A percentile compares a stretch with the other conserved stretches of the same genome.
Evolutionary conservation across 2,113 vertebrate genomes (phyloP).

Genomic region (Maccullochella peelii): DNA sequence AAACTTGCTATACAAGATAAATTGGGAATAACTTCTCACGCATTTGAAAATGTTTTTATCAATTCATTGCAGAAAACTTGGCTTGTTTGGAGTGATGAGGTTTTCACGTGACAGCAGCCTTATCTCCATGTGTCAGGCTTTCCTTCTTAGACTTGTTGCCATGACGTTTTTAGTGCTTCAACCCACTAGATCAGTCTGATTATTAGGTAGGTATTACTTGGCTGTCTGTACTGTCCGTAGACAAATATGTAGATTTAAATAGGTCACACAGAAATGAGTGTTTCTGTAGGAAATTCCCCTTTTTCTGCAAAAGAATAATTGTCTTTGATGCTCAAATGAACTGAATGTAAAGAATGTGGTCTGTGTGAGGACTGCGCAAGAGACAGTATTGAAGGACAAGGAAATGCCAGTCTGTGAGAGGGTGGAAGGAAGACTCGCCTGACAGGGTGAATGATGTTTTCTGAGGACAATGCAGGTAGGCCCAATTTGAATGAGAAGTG

Average conservation of each 20-base stretch:
- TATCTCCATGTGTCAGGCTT: constrained; percentile 66
- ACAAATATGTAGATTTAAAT: constrained; percentile 11
- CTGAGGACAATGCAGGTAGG: constrained; percentile 77
- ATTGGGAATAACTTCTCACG: background rate
- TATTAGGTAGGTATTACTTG: constrained; percentile 12
- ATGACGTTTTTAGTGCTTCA: constrained; percentile 20
- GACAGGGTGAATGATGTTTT: constrained; percentile 72
- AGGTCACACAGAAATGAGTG: background rate
- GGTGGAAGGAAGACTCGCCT: constrained; percentile 71
- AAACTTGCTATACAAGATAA: background rate
- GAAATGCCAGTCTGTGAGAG: constrained; percentile 41
- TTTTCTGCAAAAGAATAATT: background rate
- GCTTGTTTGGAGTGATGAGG: constrained; percentile 24
- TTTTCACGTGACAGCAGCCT: constrained; percentile 53
- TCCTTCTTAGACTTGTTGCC: constrained; percentile 21
- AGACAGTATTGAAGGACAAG: constrained; percentile 39
- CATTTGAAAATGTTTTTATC: constrained; percentile 43
- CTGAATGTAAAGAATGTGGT: constrained; percentile 11
- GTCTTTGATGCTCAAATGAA: constrained; percentile 25
- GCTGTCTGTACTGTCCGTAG: background rate
- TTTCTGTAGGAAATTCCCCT: background rate
- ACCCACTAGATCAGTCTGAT: constrained; percentile 15
- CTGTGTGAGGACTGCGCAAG: constrained; percentile 13
- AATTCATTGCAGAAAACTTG: constrained; percentile 42
- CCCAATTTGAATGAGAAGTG: constrained; percentile 71